These are phyloP conservation scores for Alcedo atthis DNA, from an alignment of 2,797 vertebrate genomes.

Conservation along the genomic window DNA sequence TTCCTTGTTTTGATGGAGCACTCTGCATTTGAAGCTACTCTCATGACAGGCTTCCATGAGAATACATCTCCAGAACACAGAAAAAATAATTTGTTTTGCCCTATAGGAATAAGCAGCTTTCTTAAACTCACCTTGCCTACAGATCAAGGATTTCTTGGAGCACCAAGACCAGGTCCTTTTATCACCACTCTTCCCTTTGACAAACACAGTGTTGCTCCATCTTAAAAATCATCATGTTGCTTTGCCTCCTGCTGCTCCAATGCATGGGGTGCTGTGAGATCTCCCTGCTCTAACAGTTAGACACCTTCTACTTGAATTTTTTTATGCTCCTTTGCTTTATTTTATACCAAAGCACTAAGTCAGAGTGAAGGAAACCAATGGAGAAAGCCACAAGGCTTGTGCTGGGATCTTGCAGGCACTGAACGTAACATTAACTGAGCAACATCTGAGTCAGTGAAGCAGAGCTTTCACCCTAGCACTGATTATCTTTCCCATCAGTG, in stretches of 20 bases:
- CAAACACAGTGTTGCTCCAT: background rate
- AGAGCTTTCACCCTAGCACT: slow-evolving; percentile 11
- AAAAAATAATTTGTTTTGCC: background rate
- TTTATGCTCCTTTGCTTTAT: background rate
- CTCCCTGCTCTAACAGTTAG: background rate
- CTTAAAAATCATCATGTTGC: background rate
- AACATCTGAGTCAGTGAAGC: slow-evolving; percentile 53
- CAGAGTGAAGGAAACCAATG: background rate
- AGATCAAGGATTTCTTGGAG: background rate
- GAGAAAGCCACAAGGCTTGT: slow-evolving; percentile 50
- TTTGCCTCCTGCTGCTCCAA: background rate
- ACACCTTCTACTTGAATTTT: background rate
- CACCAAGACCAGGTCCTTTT: background rate
- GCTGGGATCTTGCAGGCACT: slow-evolving; percentile 10
- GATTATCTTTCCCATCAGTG: slow-evolving; percentile 62
- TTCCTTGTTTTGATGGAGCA: background rate
- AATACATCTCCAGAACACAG: background rate
- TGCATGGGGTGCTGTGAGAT: background rate
- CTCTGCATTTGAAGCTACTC: background rate
- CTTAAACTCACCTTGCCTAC: background rate
- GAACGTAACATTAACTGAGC: slow-evolving; percentile 45
- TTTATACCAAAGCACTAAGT: background rate
- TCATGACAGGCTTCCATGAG: background rate
- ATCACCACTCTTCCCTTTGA: background rate
- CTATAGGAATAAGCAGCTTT: background rate